Conservation (phyloP, 2,797 vertebrate genomes). For the Myotis planiceps region DNA sequence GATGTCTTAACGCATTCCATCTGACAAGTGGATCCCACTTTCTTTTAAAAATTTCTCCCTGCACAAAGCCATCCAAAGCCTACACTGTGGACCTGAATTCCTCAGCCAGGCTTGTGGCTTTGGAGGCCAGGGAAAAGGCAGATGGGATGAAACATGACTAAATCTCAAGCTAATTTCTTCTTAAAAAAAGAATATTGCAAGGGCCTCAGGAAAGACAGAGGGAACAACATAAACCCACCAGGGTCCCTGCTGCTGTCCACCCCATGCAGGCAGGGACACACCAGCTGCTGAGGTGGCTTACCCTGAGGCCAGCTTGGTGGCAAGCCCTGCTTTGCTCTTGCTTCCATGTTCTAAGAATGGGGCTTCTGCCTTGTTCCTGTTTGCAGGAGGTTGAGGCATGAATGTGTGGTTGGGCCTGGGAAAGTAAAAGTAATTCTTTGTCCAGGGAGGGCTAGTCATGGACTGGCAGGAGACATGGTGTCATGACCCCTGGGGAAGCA, state of each 20-base stretch:
- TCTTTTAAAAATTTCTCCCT: constrained; percentile 81
- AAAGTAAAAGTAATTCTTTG: background rate
- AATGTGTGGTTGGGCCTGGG: background rate
- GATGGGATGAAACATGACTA: constrained; percentile 62
- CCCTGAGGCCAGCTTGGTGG: background rate
- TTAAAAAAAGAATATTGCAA: background rate
- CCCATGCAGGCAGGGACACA: background rate
- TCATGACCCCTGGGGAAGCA: background rate
- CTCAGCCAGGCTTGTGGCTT: constrained; percentile 76
- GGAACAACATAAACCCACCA: background rate
- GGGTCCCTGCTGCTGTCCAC: background rate
- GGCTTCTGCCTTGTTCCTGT: background rate
- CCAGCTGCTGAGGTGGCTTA: background rate
- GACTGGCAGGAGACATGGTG: background rate
- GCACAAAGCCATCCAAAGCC: constrained; percentile 77
- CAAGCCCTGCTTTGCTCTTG: background rate
- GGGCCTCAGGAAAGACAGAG: background rate
- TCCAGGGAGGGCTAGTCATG: background rate
- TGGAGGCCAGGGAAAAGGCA: constrained; percentile 58
- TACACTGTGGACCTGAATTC: constrained; percentile 74
- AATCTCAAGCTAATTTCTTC: constrained; percentile 37
- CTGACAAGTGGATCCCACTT: constrained; percentile 75
- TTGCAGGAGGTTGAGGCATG: background rate
- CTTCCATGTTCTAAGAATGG: background rate
- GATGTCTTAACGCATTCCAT: constrained; percentile 82